Conservation (phyloP, 2,888 invertebrate species). For the Ormyrus nitidulus region DNA sequence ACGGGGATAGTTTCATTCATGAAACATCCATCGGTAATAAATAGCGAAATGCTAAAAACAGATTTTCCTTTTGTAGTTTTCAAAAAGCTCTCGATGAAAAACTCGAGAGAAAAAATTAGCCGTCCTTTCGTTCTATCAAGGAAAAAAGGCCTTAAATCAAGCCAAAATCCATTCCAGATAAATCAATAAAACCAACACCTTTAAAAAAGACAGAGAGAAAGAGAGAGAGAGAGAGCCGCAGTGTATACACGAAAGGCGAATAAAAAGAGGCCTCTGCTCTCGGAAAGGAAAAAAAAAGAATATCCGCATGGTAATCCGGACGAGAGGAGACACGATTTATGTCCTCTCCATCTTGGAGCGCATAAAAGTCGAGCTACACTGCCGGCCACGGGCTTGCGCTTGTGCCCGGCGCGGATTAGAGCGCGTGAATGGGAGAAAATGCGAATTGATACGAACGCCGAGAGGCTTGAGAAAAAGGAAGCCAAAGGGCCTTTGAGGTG, state of each 20-base stretch:
- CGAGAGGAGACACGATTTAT: constrained; percentile 63
- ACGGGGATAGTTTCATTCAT: no score
- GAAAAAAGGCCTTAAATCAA: no score
- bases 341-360: constrained; percentile 51
- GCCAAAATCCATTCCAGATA: not conserved
- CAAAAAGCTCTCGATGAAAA: no score
- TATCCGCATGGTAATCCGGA: constrained; percentile 38
- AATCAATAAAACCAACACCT: not conserved
- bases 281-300: not conserved
- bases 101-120: no score
- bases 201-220: not conserved
- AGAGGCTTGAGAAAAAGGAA: constrained; percentile 53
- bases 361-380: constrained; percentile 59
- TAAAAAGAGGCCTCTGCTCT: no score
- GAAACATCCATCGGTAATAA: no score
- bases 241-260: no score
- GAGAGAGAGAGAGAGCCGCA: no score
- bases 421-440: constrained; percentile 66
- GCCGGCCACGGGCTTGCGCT: constrained; percentile 51
- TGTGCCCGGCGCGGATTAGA: constrained; percentile 62
- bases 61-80: no score
- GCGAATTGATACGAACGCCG: constrained; percentile 68
- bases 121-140: no score
- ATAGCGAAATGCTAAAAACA: no score
- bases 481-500: constrained; percentile 50